Percentiles rank a stretch among this genome's conserved stretches.
These are phyloP conservation scores for Cephus rjabovi DNA, from an alignment of 2,888 invertebrate species.

Conservation along the genomic window DNA sequence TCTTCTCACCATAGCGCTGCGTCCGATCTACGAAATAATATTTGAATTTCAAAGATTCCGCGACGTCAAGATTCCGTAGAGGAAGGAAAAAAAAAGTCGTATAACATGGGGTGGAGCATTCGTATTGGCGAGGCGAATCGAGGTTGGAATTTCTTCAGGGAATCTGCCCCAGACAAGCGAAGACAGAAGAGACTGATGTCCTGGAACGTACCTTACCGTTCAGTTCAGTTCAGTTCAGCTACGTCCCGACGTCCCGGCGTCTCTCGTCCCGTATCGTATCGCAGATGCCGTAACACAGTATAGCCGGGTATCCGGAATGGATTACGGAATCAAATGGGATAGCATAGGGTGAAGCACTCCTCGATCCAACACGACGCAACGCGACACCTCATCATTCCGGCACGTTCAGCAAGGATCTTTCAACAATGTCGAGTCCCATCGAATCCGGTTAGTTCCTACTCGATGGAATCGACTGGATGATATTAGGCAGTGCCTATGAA, in stretches of 20 bases:
- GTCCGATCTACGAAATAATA: conserved; percentile 18
- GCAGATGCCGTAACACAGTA: conserved; percentile 21
- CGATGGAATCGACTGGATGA: background rate
- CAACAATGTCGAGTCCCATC: background rate
- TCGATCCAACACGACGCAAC: conserved; percentile 28
- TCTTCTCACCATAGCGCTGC: background rate
- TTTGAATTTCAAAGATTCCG: conserved; percentile 38
- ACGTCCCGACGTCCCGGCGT: conserved; percentile 14
- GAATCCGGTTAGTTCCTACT: background rate
- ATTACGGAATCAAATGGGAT: conserved; percentile 59
- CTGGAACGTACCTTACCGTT: conserved; percentile 27
- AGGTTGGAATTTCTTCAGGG: conserved; percentile 45
- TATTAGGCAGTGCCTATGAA: background rate
- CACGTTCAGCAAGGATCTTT: conserved; percentile 35
- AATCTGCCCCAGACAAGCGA: conserved; percentile 42
- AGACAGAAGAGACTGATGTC: conserved; percentile 48
- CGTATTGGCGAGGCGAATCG: conserved; percentile 48
- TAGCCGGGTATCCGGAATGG: conserved; percentile 49
- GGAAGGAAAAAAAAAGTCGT: conserved; percentile 9
- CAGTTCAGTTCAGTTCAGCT: conserved; percentile 21
- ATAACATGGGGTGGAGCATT: conserved; percentile 32
- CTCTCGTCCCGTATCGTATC: conserved; percentile 14
- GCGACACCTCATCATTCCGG: conserved; percentile 53
- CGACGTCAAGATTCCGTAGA: conserved; percentile 16
- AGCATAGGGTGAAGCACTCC: conserved; percentile 36